Evolutionary conservation across 2,888 invertebrate species (phyloP), one percentile per base, ranked within the genome.

Genomic region (Agrypnus murinus): DNA sequence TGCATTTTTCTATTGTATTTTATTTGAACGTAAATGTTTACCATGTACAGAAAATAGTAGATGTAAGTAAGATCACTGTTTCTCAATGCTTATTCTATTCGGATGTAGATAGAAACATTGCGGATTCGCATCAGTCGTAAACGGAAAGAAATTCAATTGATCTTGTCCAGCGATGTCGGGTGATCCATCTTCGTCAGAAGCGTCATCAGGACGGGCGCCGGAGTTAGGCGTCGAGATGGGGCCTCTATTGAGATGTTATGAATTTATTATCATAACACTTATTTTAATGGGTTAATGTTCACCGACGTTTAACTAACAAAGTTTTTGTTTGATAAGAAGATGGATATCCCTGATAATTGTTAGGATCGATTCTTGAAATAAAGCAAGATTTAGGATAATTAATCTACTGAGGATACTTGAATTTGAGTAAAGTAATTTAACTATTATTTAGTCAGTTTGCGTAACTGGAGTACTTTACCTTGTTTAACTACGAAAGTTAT

Each of bases 91-190:
- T 31, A 75, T 78, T 75, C 70, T 68, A 76, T 76, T 77, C 77
- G 76, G 75, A 78, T 77, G 77, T 75, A 76, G 75, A 77, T 73
- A 71, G 74, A 70, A 75, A 68, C 72, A 71, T 74, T 77, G 75
- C 72, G 77, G 74, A 69, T 69, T 66, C 69, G 65, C 78, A 78
- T 76, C 75, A 77, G 78, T 78, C 79, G 80, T 81, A 83, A 83
- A 83, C 83, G 86, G 86, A 87, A 87, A 86, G 86, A 86, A 87
- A 87, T 88, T 87, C 87, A 87, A 88, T 88, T 87, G 87, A 88
- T 87, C 87, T 87, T 86, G 87, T 87, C 86, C 85, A 83, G 86
- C 81, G 84, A 84, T 84, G 86, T 84, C 80, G 83, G 84, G 83
- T 85, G 82, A 88, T 88, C 85, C 85, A 86, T 88, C 87, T 87